Evolutionary conservation across 1,140 invertebrate species (phyloP).

Genomic region (Drosophila truncata): DNA sequence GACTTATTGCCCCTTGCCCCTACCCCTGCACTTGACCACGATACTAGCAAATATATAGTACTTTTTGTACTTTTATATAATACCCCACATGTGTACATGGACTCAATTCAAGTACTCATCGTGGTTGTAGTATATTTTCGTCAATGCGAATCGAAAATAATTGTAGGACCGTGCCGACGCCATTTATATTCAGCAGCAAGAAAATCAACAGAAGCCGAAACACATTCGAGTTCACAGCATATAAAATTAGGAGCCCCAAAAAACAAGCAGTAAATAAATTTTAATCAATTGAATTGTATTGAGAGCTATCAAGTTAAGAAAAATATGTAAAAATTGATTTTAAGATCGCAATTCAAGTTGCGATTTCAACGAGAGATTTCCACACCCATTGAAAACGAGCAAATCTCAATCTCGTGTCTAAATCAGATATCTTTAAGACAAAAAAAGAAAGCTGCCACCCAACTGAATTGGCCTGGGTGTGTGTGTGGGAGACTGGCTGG

Average conservation of each 20-base stretch:
- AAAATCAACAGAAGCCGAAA: background rate
- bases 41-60: constrained; percentile 19
- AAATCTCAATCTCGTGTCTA: background rate
- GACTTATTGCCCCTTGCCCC: constrained; percentile 18
- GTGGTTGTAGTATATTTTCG: constrained; percentile 50
- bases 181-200: constrained; percentile 47
- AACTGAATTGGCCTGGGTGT: background rate
- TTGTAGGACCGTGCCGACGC: constrained; percentile 51
- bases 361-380: background rate
- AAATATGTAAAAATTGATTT: background rate
- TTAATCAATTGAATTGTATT: background rate
- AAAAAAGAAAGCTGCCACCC: constrained; percentile 45
- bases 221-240: constrained; percentile 37
- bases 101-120: constrained; percentile 61
- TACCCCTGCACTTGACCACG: constrained; percentile 11
- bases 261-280: background rate
- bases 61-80: constrained; percentile 17
- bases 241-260: constrained; percentile 14
- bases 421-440: constrained; percentile 16
- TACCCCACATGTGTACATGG: constrained; percentile 9
- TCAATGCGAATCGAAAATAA: constrained; percentile 74
- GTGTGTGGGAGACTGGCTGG: constrained; percentile 33
- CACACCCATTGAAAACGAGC: background rate
- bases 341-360: background rate
- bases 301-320: too few species aligned